These are phyloP conservation scores for Cantharis flavilabris DNA, from an alignment of 2,888 invertebrate genomes.

Conservation along the genomic window DNA sequence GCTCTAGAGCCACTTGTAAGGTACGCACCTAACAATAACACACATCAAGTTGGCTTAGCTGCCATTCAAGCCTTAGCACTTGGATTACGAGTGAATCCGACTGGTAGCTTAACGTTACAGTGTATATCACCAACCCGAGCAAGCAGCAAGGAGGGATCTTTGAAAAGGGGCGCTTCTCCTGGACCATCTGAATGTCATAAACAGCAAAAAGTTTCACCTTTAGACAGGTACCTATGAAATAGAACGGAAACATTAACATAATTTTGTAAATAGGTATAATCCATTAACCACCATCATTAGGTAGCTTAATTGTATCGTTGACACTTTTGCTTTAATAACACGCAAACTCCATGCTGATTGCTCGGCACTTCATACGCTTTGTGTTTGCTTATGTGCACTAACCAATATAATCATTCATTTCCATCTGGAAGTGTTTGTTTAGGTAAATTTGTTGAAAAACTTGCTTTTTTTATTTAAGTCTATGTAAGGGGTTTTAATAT, in stretches of 20 bases:
- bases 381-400: constrained; percentile 14
- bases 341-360: constrained; percentile 55
- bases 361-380: constrained; percentile 46
- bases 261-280: neutral
- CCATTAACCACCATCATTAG: neutral
- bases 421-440: neutral
- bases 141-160: constrained; percentile 58
- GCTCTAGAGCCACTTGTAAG: constrained; percentile 55
- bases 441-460: neutral
- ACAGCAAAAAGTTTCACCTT: constrained; percentile 54
- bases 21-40: constrained; percentile 59
- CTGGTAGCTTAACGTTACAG: constrained; percentile 52
- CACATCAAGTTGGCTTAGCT: constrained; percentile 76
- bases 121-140: constrained; percentile 54
- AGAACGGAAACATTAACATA: neutral
- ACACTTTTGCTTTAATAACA: constrained; percentile 36
- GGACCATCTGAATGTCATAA: constrained; percentile 53
- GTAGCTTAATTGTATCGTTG: constrained; percentile 8
- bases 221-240: constrained; percentile 50
- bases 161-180: constrained; percentile 54
- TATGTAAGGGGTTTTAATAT: neutral
- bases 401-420: neutral
- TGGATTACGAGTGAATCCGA: constrained; percentile 53
- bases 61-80: constrained; percentile 76
- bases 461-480: neutral